Evolutionary conservation across 2,113 vertebrate species (phyloP).

Genomic region (Noctilio leporinus): DNA sequence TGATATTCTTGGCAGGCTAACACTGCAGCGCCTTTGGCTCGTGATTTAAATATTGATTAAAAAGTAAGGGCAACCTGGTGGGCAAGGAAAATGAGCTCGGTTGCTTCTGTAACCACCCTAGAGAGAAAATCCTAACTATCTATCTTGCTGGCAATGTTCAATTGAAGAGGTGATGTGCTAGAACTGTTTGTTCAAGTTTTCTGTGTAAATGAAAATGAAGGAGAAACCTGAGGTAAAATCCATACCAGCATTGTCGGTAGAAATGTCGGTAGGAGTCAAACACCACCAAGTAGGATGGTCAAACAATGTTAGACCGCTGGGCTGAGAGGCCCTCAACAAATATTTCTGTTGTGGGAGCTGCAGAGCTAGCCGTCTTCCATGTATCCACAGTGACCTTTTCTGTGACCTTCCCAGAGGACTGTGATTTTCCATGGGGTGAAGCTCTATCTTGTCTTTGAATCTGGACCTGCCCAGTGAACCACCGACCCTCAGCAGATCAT

Average conservation of each 20-base stretch:
- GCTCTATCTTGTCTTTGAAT: not conserved
- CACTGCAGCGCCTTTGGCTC: not conserved
- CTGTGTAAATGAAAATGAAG: not conserved
- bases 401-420: not conserved
- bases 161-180: not conserved
- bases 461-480: not conserved
- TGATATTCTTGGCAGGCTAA: slow-evolving; percentile 21
- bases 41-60: slow-evolving; percentile 20
- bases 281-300: not conserved
- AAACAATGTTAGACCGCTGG: not conserved
- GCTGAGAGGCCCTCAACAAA: not conserved
- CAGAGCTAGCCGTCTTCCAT: not conserved
- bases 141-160: not conserved
- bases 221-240: not conserved
- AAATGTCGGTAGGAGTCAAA: not conserved
- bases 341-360: not conserved
- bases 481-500: not conserved
- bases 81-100: not conserved
- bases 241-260: not conserved
- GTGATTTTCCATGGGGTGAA: not conserved
- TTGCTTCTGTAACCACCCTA: not conserved
- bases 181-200: not conserved
- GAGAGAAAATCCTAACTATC: not conserved
- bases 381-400: not conserved
- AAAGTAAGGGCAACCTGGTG: not conserved